These are phyloP conservation scores for Hyperoplus lanceolatus DNA, from an alignment of 2,797 vertebrate genomes.

Conservation along the genomic window DNA sequence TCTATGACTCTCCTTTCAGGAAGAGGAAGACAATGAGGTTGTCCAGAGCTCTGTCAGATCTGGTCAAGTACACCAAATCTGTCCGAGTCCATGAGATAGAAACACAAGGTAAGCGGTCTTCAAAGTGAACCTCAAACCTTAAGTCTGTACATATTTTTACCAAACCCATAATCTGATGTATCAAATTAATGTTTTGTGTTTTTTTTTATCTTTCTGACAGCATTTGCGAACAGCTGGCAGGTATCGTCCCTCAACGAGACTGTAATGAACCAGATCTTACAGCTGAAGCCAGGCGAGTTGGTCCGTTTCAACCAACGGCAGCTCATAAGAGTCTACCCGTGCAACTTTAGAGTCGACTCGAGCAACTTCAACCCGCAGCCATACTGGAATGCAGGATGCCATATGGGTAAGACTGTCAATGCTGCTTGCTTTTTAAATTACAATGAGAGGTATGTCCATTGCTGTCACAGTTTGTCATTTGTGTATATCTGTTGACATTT, in stretches of 20 bases:
- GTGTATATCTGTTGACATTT: constrained; percentile 8
- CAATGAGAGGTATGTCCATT: neutral
- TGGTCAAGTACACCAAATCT: constrained; percentile 97
- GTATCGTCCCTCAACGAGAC: constrained; percentile 97
- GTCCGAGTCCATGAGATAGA: constrained; percentile 94
- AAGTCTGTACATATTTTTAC: neutral
- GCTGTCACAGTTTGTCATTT: constrained; percentile 19
- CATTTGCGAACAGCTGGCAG: constrained; percentile 91
- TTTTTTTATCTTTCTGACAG: constrained; percentile 71
- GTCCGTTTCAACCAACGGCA: constrained; percentile 96
- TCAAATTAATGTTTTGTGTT: neutral
- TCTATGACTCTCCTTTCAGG: constrained; percentile 71
- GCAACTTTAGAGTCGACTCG: constrained; percentile 95
- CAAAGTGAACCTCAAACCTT: neutral
- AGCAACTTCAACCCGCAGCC: constrained; percentile 98
- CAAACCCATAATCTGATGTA: neutral
- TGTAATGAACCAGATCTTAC: constrained; percentile 93
- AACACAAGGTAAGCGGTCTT: constrained; percentile 86
- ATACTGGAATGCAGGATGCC: constrained; percentile 96
- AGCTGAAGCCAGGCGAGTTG: constrained; percentile 90
- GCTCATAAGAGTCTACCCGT: constrained; percentile 93
- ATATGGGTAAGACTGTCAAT: constrained; percentile 86
- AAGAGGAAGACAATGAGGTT: constrained; percentile 97
- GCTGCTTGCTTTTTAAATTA: neutral
- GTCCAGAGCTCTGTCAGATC: constrained; percentile 93